Base-by-base conservation (phyloP, 1,140 invertebrate genomes). In the Papilio aristodemus region DNA sequence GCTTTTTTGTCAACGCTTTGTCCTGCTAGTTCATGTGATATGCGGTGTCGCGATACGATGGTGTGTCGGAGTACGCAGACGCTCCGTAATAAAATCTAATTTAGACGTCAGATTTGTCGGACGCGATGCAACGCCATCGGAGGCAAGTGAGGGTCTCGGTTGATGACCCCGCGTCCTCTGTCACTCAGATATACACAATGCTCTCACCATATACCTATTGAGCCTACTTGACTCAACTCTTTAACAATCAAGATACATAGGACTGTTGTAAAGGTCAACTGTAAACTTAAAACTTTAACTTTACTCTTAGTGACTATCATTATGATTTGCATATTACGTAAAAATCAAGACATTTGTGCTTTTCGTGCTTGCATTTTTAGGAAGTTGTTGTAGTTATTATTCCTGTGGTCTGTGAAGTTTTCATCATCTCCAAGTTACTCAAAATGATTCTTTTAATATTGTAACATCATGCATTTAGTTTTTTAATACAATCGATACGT, bases 51-150 rank as follows among this genome's bases (percentile, higher is more conserved):
- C 36, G 69, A 57, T 80, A 75, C 43, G 69, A 69, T 81, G 83
- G 81, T 78, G 74, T 41, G 64, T 68, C 74, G 17, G 76, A 77
- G 73, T 74, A 76, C 77, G 76, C 85, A 85, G 86, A 85, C 87
- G 87, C 79, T 81, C 78, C 69, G 89, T 80, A 91, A 91, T 90
- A 91, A 91, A 91, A 91, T 91, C 89, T 89, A 91, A 91, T 91
- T 90, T 91, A 89, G 87, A 89, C 86, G 79, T 89, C 83, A 88
- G 89, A 87, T 88, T 89, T 89, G 84, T 90, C 80, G 78, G 85
- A 81, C 74, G 78, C 77, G 78, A 86, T 72, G 83, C 80, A 76
- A 73, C 79, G 75, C 70, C 75, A 79, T 75, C 71, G 75, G 66
- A 63, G 59, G 71, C 63, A 27, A 58, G 25, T 66, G 74, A 78